phyloP scores from a whole-genome alignment of 2,888 invertebrate species.

The Netelia inedita region DNA sequence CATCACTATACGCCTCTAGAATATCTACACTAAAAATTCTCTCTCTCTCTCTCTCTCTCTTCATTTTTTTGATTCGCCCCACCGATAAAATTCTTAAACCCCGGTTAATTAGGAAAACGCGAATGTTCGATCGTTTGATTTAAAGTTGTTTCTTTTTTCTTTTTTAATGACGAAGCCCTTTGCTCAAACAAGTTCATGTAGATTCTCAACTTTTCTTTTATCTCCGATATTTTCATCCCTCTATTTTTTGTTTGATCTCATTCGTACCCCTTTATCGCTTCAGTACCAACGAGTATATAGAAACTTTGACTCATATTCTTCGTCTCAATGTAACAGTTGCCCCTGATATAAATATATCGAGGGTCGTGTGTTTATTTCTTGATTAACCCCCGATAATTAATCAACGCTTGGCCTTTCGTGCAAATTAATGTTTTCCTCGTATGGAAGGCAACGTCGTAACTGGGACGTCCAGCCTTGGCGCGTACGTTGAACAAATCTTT shows the following conservation, averaged over 20 bases:
- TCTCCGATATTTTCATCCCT: not conserved
- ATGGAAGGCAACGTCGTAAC: constrained; percentile 58
- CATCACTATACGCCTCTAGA: constrained; percentile 75
- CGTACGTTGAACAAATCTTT: not conserved
- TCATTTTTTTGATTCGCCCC: constrained; percentile 21
- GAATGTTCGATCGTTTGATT: constrained; percentile 51
- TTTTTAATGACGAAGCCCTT: constrained; percentile 46
- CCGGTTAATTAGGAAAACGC: constrained; percentile 45
- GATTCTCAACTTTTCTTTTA: constrained; percentile 27
- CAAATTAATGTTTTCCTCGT: constrained; percentile 45
- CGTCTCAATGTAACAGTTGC: constrained; percentile 40
- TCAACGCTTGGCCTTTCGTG: constrained; percentile 28
- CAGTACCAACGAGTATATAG: constrained; percentile 30
- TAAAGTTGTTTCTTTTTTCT: constrained; percentile 57
- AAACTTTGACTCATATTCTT: constrained; percentile 45
- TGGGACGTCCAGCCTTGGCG: constrained; percentile 24
- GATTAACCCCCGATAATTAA: not conserved
- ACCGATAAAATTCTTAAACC: constrained; percentile 23
- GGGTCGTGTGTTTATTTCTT: constrained; percentile 38
- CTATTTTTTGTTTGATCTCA: constrained; percentile 13
- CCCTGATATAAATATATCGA: constrained; percentile 66
- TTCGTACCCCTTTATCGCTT: constrained; percentile 11
- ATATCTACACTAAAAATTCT: constrained; percentile 76
- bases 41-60: constrained; percentile 24
- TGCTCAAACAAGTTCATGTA: constrained; percentile 36